Base-by-base conservation (phyloP, 2,797 vertebrate genomes). In the Spheniscus humboldti region DNA sequence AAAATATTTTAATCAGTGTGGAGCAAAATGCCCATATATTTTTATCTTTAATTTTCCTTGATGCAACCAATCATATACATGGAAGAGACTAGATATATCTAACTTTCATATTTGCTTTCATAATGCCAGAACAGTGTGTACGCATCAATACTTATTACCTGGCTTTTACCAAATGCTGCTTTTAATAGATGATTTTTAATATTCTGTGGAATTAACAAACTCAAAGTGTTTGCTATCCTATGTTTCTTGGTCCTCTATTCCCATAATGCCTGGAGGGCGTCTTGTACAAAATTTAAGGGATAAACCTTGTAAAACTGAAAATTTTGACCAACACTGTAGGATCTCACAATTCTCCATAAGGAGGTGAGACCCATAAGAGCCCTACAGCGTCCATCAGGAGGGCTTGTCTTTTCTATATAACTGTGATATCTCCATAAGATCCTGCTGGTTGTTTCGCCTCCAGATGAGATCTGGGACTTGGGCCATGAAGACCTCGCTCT, bases 211-310 rank as follows among this genome's bases (percentile, higher is more conserved):
- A 55, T 50, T 73, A 87, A n/a, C 15, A 72, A 72, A 72, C 18
- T 3, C 27, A 47, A 71, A 64, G 28, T 39, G 2, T 66, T 90
- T 50, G 11, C 37, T 74, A 85, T 60, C 19, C 8, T 59, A 0
- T 69, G 7, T 48, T 82, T 62, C 48, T 35, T 73, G 66, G 14
- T 20, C 30, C 8, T 60, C 37, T 57, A 16, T 60, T 77, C 37
- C 19, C 7, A 17, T 23, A 41, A 43, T 5, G 2, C 1, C 2
- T 39, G 13, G 23, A 43, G 20, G 16, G 2, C 3, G 4, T 30
- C 25, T 56, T 75, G 57, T 43, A 33, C 22, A 63, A 79, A 69
- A 63, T 76, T 23, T 78, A 62, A 86, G 24, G 23, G 13, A 41
- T 57, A 82, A 87, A 56, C 14, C 20, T 71, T 59, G 60, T 47